Evolutionary conservation across 2,113 vertebrate species (phyloP), one percentile per base, ranked within the genome.

Genomic region (Tragelaphus buxtoni): DNA sequence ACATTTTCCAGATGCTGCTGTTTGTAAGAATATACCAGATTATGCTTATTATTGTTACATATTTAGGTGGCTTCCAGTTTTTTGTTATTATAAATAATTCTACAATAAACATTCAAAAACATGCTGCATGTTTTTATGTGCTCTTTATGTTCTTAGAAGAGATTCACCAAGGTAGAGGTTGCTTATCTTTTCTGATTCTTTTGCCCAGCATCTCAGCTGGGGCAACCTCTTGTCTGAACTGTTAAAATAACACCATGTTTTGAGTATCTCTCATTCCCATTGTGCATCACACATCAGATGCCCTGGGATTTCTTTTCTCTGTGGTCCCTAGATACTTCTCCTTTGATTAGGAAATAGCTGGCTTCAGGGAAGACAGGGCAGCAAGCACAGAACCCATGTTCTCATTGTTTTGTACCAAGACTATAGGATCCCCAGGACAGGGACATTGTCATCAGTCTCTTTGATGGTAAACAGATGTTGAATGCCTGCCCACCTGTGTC

Each of bases 11-110:
- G 69, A 51, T 85, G 2, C 26, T 92, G 32, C 4, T 76, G 39
- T 96, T 97, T 87, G 7, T 61, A 69, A 94, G 35, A 92, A 24
- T 49, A 85, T 81, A 83, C 4, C 14, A 90, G 88, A 76, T 97
- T 84, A 83, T 76, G 49, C 56, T 87, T 96, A 80, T 96, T 95
- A 63, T 9, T 79, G 5, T 95, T 93, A 26, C 60, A 58, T 28
- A 82, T 56, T 88, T 87, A 56, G 14, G 63, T 89, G 11, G 63
- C 69, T 85, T 90, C 35, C 45, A 90, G 45, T 42, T 88, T 94
- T 97, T 80, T 4, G 47, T 72, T 80, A 17, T 94, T 96, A 74
- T 69, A 77, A 60, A 49, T 86, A 93, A 87, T 95, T 90, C 12
- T 90, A 56, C 13, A 94, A 45, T 95, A 60, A 91, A 89, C 28